A percentile compares a stretch with the other conserved stretches of the same genome.
Conservation (phyloP, 2,113 vertebrate species). For the Porphyrio hochstetteri region DNA sequence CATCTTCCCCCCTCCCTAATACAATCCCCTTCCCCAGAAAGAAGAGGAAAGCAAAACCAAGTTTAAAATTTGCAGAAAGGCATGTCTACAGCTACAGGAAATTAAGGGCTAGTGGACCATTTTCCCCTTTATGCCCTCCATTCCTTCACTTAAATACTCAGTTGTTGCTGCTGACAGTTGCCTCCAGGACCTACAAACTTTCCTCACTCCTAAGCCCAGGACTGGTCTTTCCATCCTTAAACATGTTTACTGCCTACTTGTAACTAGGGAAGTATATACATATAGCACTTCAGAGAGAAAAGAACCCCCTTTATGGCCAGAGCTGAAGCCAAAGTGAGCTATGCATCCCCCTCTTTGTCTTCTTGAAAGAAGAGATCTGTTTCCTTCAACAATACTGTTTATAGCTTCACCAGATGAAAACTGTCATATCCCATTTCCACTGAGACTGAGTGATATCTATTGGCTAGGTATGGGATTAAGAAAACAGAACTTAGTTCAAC, state of each 20-base stretch:
- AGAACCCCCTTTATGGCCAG: not conserved
- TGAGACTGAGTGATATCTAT: not conserved
- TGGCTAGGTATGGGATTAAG: not conserved
- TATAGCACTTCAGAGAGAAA: not conserved
- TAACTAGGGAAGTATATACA: not conserved
- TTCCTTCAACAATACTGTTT: not conserved
- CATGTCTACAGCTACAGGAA: not conserved
- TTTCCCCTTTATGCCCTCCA: not conserved
- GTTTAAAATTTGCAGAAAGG: constrained; percentile 37
- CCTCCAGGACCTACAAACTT: not conserved
- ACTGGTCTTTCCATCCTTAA: not conserved
- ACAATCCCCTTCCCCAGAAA: not conserved
- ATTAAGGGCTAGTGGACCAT: not conserved
- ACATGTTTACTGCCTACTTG: not conserved
- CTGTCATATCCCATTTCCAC: constrained; percentile 19
- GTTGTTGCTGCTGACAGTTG: not conserved
- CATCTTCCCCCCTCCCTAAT: not conserved
- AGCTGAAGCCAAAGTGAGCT: not conserved
- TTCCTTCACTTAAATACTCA: not conserved
- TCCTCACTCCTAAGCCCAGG: not conserved
- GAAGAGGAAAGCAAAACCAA: not conserved
- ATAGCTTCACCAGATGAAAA: constrained; percentile 26
- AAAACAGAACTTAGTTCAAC: constrained; percentile 14
- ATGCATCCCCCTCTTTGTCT: not conserved
- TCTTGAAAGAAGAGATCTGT: not conserved